Conservation (phyloP, 1,140 invertebrate genomes). For the Vanessa atalanta region DNA sequence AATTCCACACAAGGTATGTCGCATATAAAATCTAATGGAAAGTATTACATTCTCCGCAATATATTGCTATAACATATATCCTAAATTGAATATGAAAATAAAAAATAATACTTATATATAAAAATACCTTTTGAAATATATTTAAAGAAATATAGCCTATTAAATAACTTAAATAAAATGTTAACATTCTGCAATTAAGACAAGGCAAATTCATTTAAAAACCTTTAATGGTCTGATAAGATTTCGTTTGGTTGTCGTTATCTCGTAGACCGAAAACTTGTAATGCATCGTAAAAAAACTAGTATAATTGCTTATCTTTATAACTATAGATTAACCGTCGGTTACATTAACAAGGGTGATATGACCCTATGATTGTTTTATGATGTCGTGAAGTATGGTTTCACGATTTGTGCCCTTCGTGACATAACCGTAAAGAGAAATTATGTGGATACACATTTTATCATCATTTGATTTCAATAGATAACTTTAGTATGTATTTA, state of each 20-base stretch:
- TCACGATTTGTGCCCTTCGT: constrained; percentile 42
- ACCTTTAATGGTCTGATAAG: too few relatives aligned
- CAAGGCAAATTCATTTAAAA: background rate
- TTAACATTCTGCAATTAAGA: background rate
- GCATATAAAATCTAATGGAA: background rate
- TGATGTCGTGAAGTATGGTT: constrained; percentile 49
- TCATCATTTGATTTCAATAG: background rate
- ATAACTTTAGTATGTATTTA: too few relatives aligned
- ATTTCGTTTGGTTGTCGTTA: background rate
- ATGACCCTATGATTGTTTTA: constrained; percentile 60
- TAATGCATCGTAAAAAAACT: constrained; percentile 39
- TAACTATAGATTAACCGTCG: constrained; percentile 48
- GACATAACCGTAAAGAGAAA: constrained; percentile 27
- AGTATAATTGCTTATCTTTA: constrained; percentile 49
- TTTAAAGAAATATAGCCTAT: too few relatives aligned
- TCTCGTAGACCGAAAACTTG: constrained; percentile 19
- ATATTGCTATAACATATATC: background rate
- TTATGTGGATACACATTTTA: constrained; percentile 15
- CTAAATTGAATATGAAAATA: background rate
- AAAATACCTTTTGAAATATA: too few relatives aligned
- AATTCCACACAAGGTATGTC: background rate
- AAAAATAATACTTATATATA: background rate
- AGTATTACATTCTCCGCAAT: constrained; percentile 15
- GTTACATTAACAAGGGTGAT: constrained; percentile 55
- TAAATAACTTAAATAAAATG: too few relatives aligned